These are phyloP conservation scores for Eustalomyia histrio DNA, from an alignment of 2,888 invertebrate genomes.

Conservation along the genomic window DNA sequence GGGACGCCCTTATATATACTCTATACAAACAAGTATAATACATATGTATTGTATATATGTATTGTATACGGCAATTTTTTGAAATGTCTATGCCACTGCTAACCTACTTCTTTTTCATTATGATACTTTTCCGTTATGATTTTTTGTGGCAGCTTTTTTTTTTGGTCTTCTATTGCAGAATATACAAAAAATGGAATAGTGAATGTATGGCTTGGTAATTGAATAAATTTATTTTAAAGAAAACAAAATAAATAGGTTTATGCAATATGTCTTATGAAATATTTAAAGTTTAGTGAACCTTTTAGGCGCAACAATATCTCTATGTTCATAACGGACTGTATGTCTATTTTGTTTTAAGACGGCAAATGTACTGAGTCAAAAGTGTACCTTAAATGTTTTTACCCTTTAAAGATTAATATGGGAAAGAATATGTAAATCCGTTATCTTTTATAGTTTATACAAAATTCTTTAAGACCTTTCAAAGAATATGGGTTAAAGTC, in stretches of 20 bases:
- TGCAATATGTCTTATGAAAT: background rate
- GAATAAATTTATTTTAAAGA: background rate
- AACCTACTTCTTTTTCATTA: constrained; percentile 51
- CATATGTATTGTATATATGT: background rate
- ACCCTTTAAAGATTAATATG: too few relatives aligned
- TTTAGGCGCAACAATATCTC: background rate
- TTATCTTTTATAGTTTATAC: too few relatives aligned
- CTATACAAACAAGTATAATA: background rate
- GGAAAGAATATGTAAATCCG: too few relatives aligned
- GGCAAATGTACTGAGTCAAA: too few relatives aligned
- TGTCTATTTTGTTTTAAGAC: background rate
- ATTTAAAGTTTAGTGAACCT: background rate
- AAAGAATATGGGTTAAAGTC: constrained; percentile 50
- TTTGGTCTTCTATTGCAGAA: background rate
- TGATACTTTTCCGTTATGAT: constrained; percentile 10
- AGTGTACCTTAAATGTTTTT: too few relatives aligned
- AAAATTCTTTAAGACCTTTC: background rate
- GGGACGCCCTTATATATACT: background rate
- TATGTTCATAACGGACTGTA: too few relatives aligned
- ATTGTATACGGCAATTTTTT: background rate
- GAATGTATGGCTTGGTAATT: background rate
- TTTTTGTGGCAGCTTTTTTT: constrained; percentile 9
- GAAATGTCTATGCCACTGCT: constrained; percentile 34
- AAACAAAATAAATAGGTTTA: background rate
- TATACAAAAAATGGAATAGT: background rate